A percentile compares a stretch with the other conserved stretches of the same genome.
These are phyloP conservation scores for Hemicordylus capensis DNA, from an alignment of 2,113 vertebrate genomes.

Conservation along the genomic window DNA sequence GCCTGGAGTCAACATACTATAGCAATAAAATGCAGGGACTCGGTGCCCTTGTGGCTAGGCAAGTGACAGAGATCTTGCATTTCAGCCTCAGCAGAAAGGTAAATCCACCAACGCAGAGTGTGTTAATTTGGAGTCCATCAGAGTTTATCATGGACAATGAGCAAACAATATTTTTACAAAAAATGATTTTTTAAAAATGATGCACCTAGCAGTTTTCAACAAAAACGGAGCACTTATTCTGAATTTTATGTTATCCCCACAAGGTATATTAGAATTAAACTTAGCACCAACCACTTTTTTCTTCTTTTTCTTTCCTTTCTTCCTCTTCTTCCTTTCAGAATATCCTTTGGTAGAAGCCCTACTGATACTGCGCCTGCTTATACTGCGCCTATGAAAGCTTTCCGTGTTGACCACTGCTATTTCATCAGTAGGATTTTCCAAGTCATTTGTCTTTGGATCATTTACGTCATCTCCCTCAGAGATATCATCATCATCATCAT, in stretches of 20 bases:
- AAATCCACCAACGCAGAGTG: neutral
- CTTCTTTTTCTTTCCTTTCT: constrained; percentile 24
- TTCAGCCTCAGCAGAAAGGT: neutral
- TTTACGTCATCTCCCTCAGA: constrained; percentile 38
- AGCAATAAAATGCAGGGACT: neutral
- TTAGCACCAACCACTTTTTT: constrained; percentile 53
- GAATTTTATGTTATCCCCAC: neutral
- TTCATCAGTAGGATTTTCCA: neutral
- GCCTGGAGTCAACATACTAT: neutral
- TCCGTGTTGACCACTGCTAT: neutral
- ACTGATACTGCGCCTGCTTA: constrained; percentile 46
- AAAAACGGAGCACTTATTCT: rapidly evolving
- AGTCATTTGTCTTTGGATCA: neutral
- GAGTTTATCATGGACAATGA: neutral
- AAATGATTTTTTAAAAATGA: no score
- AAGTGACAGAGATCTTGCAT: neutral
- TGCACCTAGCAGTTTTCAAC: neutral
- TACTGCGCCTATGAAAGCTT: constrained; percentile 44
- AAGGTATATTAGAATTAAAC: neutral
- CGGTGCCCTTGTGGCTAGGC: neutral
- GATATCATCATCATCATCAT: constrained; percentile 18
- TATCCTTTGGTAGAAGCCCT: constrained; percentile 49
- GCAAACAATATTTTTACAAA: no score
- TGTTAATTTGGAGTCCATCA: neutral
- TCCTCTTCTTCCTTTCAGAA: constrained; percentile 44